Base-by-base conservation (phyloP, 2,888 invertebrate species). In the Clusia tigrina region DNA sequence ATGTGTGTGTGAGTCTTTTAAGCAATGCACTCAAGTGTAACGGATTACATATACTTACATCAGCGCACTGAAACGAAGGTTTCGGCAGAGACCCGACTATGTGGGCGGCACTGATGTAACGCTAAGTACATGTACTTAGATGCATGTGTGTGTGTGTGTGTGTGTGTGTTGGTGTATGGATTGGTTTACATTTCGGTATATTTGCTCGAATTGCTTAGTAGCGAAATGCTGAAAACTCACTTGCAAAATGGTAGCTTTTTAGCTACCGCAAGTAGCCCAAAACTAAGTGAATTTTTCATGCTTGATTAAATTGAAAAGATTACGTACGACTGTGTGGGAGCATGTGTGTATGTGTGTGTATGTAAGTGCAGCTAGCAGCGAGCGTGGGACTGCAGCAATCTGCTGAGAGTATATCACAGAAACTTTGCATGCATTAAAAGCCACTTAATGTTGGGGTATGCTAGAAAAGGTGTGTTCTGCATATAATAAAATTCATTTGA, bases 221-320 rank as follows among this genome's bases (percentile, higher is more conserved):
- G 12, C 5, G 32, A 9, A 32, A 32, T 32, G 32, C 32, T 32
- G 12, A 12, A 32, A 32, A 32, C 5, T 9, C 32, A 32, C 32
- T 9, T 73, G 12, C 32, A 32, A 32, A 32, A 32, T 9, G 12
- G 32, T 32, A 32, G 12, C 5, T 9, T 12, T 32, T 32, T 32
- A 76, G 76, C 76, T 69, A 71, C 73, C 71, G 71, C 68, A 78
- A 78, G 74, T 72, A 74, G 69, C 32, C 73, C 74, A 74, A 70
- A 75, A 76, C 66, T 75, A 76, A 78, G 60, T 65, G 59, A 72
- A 76, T 78, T 76, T 72, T 58, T 66, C 64, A 71, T 71, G 72
- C 74, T 67, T 77, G 78, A 76, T 74, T 78, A 70, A 32, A 5
- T 32, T 32, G 5, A 12, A 32, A 32, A 12, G 32, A 32, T 32